Evolutionary conservation across 2,113 vertebrate genomes (phyloP).

Genomic region (Trinectes maculatus): DNA sequence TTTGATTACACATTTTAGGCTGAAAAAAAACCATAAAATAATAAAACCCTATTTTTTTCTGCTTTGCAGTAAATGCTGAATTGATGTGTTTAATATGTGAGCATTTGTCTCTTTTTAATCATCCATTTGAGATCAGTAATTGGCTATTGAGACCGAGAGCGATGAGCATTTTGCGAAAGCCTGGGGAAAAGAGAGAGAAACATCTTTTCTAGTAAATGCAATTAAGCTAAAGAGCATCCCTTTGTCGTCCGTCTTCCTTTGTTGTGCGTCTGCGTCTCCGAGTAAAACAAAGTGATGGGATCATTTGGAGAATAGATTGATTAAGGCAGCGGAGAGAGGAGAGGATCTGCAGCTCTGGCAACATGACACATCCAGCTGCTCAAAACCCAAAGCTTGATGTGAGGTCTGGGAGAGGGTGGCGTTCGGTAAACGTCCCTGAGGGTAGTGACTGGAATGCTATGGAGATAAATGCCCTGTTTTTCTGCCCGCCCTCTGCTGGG

Average conservation of each 20-base stretch:
- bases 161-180: slow-evolving; percentile 46
- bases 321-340: slow-evolving; percentile 5
- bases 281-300: slow-evolving; percentile 16
- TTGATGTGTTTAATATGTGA: slow-evolving; percentile 24
- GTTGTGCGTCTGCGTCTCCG: neutral
- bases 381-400: slow-evolving; percentile 8
- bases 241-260: slow-evolving; percentile 23
- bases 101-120: slow-evolving; percentile 30
- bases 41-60: neutral
- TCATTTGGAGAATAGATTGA: slow-evolving; percentile 25
- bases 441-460: slow-evolving; percentile 68
- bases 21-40: neutral
- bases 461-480: slow-evolving; percentile 77
- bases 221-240: slow-evolving; percentile 27
- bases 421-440: slow-evolving; percentile 45
- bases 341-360: neutral
- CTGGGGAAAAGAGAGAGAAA: neutral
- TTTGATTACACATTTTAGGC: neutral
- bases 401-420: neutral
- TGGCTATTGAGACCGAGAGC: slow-evolving; percentile 22
- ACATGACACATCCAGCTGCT: neutral
- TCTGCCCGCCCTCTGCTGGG: slow-evolving; percentile 55
- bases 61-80: neutral
- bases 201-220: slow-evolving; percentile 26
- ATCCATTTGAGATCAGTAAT: slow-evolving; percentile 41